Percentiles rank a stretch among this genome's conserved stretches.
Conservation (phyloP, 2,888 invertebrate genomes). For the Epinotia brunnichana region DNA sequence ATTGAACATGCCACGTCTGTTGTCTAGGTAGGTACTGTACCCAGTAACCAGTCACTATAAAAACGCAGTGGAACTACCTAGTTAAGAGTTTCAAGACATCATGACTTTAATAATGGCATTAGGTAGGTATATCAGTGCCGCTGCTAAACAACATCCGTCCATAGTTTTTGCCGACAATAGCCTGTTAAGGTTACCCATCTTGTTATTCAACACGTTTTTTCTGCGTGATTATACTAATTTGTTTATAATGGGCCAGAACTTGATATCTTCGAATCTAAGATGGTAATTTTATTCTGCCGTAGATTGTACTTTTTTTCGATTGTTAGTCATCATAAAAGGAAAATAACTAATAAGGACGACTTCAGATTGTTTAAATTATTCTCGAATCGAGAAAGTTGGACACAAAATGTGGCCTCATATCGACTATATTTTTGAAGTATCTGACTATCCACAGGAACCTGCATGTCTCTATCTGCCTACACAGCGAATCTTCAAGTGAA, state of each 20-base stretch:
- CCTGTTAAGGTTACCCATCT: slow-evolving; percentile 32
- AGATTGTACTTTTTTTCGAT: no score
- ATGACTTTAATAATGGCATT: slow-evolving; percentile 29
- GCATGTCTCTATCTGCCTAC: no score
- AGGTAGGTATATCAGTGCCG: slow-evolving; percentile 29
- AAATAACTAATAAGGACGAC: background rate
- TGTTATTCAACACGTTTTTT: slow-evolving; percentile 32
- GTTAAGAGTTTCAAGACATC: slow-evolving; percentile 18
- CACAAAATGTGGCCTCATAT: no score
- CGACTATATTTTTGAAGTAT: no score
- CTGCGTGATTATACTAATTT: slow-evolving; percentile 33
- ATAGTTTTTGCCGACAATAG: slow-evolving; percentile 39
- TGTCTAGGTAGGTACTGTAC: background rate
- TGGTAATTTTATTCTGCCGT: background rate
- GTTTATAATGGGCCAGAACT: slow-evolving; percentile 15
- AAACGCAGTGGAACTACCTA: slow-evolving; percentile 34
- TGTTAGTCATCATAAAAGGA: background rate
- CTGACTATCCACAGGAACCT: no score
- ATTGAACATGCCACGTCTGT: background rate
- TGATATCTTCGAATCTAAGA: background rate
- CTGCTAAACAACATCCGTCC: slow-evolving; percentile 37
- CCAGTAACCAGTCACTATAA: slow-evolving; percentile 1
- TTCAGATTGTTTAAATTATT: no score
- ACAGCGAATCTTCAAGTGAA: no score
- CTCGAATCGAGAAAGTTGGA: no score